Base-by-base conservation (phyloP, 2,888 invertebrate genomes). In the Trichogramma dendrolimi region DNA sequence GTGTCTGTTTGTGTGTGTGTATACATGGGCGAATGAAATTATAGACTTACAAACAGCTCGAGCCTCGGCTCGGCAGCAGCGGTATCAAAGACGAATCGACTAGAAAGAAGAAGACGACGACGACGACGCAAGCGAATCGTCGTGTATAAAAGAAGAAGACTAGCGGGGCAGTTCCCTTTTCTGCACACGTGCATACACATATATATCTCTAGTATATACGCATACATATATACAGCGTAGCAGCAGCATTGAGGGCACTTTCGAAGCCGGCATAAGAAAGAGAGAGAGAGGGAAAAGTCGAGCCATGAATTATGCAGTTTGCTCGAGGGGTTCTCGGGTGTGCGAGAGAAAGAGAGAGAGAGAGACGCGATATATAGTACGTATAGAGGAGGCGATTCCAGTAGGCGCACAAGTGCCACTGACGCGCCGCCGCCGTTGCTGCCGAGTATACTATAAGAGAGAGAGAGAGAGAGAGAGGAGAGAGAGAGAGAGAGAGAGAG, bases 291-390 rank as follows among this genome's bases (percentile, higher is more conserved):
- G 63, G 62, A 60, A 56, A 57, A 55, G 73, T 69, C 68, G 71
- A 70, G 71, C 75, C 73, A 77, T 77, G 77, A 77, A 77, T 77
- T 77, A 77, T 77, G 77, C 77, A 77, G 77, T 72, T 73, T 69
- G 73, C 77, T 75, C 70, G 71, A 70, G 76, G 74, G 73, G 27
- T 27, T 27, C 27, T 27, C 27, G 27, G 27, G 27, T 27, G 27
- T 27, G 27, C 27, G 27, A 27, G 27, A 27, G 27, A 27, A 27
- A 27, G 27, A 27, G 27, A 27, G 27, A 27, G 27, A 27, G 27
- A 27, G 27, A 27, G 27, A 27, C 27, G 27, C 1, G 27, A 27
- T 27, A 27, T 27, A 27, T 71, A 72, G 69, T 69, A 72, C 71
- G 73, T 61, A 58, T 58, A 64, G 2, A 27, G 27, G 27, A 27